Conservation (phyloP, 2,797 vertebrate species). For the Peromyscus aztecus region DNA sequence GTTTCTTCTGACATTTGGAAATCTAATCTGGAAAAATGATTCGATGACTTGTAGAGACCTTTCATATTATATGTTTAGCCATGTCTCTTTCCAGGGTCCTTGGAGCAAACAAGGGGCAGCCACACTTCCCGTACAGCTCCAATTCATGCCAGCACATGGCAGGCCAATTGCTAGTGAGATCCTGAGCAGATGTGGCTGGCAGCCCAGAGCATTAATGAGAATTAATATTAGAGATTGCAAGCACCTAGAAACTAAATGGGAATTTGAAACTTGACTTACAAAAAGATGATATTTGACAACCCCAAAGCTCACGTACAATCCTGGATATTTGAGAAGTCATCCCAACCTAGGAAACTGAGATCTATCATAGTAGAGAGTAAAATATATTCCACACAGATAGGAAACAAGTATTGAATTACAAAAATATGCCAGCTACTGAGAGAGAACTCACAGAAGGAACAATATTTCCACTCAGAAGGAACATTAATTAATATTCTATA, state of each 20-base stretch:
- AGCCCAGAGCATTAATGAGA: slow-evolving; percentile 76
- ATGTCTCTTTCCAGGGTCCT: slow-evolving; percentile 65
- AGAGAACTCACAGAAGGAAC: slow-evolving; percentile 51
- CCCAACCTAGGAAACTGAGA: slow-evolving; percentile 13
- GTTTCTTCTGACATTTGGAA: slow-evolving; percentile 85
- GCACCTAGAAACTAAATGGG: slow-evolving; percentile 70
- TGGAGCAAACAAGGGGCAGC: slow-evolving; percentile 70
- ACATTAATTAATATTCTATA: slow-evolving; percentile 81
- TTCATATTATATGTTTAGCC: slow-evolving; percentile 78
- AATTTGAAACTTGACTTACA: slow-evolving; percentile 76
- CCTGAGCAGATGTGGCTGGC: slow-evolving; percentile 66
- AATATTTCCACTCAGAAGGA: slow-evolving; percentile 64
- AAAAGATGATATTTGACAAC: slow-evolving; percentile 72
- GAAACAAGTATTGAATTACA: slow-evolving; percentile 46
- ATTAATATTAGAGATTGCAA: slow-evolving; percentile 78
- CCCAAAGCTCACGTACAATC: slow-evolving; percentile 43
- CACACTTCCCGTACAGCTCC: slow-evolving; percentile 50
- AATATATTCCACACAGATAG: slow-evolving; percentile 48
- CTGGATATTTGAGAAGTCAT: slow-evolving; percentile 2
- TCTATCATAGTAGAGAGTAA: slow-evolving; percentile 1
- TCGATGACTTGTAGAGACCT: slow-evolving; percentile 75
- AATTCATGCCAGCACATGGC: slow-evolving; percentile 3
- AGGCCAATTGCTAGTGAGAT: slow-evolving; percentile 53
- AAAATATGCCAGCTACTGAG: slow-evolving; percentile 34
- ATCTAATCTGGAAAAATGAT: slow-evolving; percentile 83